Evolutionary conservation across 2,888 invertebrate genomes (phyloP), one percentile per base, ranked within the genome.

Genomic region (Selenia dentaria): DNA sequence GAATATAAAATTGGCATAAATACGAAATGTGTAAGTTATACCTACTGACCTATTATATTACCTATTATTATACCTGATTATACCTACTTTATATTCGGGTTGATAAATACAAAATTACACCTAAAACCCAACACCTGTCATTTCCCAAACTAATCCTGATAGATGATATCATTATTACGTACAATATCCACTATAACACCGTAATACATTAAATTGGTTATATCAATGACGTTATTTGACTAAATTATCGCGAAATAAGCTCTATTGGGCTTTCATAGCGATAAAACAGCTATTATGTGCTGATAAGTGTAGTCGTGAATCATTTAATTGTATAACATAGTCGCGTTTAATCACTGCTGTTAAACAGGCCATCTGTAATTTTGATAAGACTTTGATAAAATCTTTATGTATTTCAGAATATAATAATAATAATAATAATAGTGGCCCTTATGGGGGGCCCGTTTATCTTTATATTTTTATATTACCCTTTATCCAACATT

Each of bases 191-290:
- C n/a, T 42, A 36, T 37, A 32, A 44, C 37, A 27, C 25, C 20
- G 10, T 36, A 32, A 44, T 44, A 32, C 44, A 38, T 37, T 37
- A 37, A 44, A 37, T 37, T 44, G 12, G 22, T 22, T 34, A 20
- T 35, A 45, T 39, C 36, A 41, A 36, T 47, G 47, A 47, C 47
- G 47, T 40, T 46, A 40, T 12, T 13, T 11, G 14, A 9, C 10
- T 32, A 34, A 54, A 57, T 57, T 50, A 57, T 57, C 54, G 52
- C 45, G 32, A 57, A 57, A 54, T 33, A 49, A 54, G 50, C 51
- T 52, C 51, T 54, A 57, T 54, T 57, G 47, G 38, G 39, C 34
- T 40, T 47, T 33, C 28, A 43, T 35, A 24, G 16, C 35, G 54
- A 57, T 56, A 57, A 54, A 38, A 45, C 22, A 41, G 41, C 41